phyloP scores from a whole-genome alignment of 2,797 vertebrate genomes.

The Melanotaenia trifasciata region DNA sequence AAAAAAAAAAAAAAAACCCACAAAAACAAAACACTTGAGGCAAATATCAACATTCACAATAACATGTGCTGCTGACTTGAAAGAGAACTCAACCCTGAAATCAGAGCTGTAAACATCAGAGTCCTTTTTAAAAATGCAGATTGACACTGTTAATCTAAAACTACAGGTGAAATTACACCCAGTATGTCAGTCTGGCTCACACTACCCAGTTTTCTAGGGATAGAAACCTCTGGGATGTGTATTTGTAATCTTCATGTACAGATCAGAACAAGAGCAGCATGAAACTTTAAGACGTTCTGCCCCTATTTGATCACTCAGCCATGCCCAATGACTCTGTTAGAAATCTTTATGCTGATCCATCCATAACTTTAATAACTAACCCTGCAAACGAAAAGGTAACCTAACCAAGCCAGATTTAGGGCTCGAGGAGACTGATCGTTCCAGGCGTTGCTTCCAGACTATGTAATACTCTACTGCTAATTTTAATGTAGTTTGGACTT shows the following conservation, averaged over 20 bases:
- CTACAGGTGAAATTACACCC: conserved; percentile 27
- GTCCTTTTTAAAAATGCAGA: not conserved
- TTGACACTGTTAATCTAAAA: conserved; percentile 8
- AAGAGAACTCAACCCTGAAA: conserved; percentile 18
- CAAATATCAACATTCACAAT: not conserved
- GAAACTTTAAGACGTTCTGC: not conserved
- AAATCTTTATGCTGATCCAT: not conserved
- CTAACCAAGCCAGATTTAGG: not conserved
- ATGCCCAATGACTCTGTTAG: not conserved
- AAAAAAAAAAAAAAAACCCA: not conserved
- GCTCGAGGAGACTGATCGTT: too few species aligned
- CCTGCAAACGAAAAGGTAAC: not conserved
- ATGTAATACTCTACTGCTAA: too few species aligned
- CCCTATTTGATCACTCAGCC: not conserved
- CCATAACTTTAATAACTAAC: not conserved
- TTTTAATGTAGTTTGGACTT: too few species aligned
- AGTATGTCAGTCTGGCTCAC: conserved; percentile 39
- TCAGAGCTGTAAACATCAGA: not conserved
- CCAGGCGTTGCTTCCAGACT: too few species aligned
- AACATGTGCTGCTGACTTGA: conserved; percentile 14
- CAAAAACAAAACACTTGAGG: not conserved
- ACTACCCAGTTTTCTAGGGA: conserved; percentile 42
- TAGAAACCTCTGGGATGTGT: conserved; percentile 50
- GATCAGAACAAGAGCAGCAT: not conserved
- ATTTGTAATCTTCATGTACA: not conserved